These are phyloP conservation scores for Pandemis cinnamomeana DNA, from an alignment of 2,888 invertebrate species.

Conservation along the genomic window DNA sequence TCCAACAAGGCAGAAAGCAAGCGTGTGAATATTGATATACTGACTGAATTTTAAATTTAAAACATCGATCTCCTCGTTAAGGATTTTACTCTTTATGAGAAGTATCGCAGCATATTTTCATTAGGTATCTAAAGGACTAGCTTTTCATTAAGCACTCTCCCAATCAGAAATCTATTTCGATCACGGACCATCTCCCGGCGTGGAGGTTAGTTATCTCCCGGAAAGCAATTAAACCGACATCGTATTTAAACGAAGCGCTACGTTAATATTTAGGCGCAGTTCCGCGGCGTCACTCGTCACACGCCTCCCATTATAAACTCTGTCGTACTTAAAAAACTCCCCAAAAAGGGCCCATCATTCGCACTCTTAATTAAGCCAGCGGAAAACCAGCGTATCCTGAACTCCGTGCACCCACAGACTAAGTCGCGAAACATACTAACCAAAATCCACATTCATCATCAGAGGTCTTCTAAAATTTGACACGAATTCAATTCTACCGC, in stretches of 20 bases:
- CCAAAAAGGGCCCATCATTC: slow-evolving; percentile 72
- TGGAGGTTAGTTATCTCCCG: slow-evolving; percentile 28
- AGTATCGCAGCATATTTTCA: no score
- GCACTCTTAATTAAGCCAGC: slow-evolving; percentile 77
- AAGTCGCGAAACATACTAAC: slow-evolving; percentile 45
- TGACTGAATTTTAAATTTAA: no score
- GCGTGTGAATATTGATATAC: no score
- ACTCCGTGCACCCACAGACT: slow-evolving; percentile 46
- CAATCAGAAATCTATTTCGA: slow-evolving; percentile 6
- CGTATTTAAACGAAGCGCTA: slow-evolving; percentile 15
- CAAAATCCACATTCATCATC: slow-evolving; percentile 50
- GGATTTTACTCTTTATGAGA: no score
- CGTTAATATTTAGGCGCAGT: slow-evolving; percentile 47
- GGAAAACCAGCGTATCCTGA: slow-evolving; percentile 66
- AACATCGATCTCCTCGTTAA: no score
- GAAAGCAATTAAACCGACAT: slow-evolving; percentile 28
- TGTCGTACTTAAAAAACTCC: slow-evolving; percentile 62
- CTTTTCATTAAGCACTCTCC: background rate
- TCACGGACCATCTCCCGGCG: background rate
- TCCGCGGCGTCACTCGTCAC: slow-evolving; percentile 56
- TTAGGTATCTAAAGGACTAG: background rate
- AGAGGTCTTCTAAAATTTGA: slow-evolving; percentile 62
- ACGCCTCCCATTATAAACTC: slow-evolving; percentile 56
- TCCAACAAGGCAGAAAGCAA: background rate
- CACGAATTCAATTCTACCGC: slow-evolving; percentile 44